phyloP scores from a whole-genome alignment of 2,797 vertebrate species.

The Pseudochromis fuscus region DNA sequence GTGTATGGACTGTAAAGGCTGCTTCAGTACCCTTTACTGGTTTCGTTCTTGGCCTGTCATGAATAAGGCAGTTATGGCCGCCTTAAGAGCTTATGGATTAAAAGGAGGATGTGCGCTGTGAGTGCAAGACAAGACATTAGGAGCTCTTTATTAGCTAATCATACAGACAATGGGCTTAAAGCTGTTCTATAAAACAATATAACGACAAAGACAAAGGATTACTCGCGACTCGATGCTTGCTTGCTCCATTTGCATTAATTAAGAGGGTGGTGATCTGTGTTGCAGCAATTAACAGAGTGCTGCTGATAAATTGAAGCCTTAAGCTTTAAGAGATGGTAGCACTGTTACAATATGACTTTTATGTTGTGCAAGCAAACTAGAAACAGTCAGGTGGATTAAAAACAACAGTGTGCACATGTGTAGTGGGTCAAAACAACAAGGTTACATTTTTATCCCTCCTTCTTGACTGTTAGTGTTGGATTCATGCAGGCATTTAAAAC shows the following conservation, averaged over 20 bases:
- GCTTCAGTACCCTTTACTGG: slow-evolving; percentile 82
- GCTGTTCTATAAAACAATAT: slow-evolving; percentile 76
- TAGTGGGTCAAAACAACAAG: too few relatives aligned
- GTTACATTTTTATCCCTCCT: neutral
- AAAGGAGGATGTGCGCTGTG: slow-evolving; percentile 75
- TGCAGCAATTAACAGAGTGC: slow-evolving; percentile 61
- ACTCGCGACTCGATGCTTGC: slow-evolving; percentile 37
- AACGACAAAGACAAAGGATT: slow-evolving; percentile 58
- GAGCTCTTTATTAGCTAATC: slow-evolving; percentile 82
- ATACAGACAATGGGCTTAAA: slow-evolving; percentile 76
- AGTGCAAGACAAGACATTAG: slow-evolving; percentile 83
- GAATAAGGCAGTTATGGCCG: slow-evolving; percentile 75
- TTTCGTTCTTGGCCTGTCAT: slow-evolving; percentile 75
- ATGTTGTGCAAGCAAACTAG: neutral
- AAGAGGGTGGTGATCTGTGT: slow-evolving; percentile 62
- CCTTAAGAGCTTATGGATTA: slow-evolving; percentile 84
- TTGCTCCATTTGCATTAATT: slow-evolving; percentile 77
- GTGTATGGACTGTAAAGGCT: slow-evolving; percentile 78
- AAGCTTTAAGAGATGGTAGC: slow-evolving; percentile 20
- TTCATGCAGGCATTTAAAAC: slow-evolving; percentile 25
- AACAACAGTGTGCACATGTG: neutral
- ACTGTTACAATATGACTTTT: slow-evolving; percentile 5
- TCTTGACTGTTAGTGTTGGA: neutral
- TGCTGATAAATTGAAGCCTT: slow-evolving; percentile 52
- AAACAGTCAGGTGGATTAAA: neutral